Base-by-base conservation (phyloP, 2,113 vertebrate species). In the Albula goreensis region DNA sequence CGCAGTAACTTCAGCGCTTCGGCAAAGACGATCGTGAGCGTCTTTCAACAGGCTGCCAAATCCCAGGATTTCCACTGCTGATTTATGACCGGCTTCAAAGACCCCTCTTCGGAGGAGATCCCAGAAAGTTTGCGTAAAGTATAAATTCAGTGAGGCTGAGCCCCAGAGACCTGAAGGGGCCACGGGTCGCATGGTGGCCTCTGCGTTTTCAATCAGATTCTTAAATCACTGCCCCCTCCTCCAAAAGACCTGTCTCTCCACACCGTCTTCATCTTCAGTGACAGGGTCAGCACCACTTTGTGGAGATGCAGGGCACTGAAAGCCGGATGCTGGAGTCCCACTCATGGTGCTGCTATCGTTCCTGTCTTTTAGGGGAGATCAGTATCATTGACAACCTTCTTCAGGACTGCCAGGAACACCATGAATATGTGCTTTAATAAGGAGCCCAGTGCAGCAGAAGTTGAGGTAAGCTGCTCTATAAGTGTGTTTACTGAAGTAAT, bases 341-440 rank as follows among this genome's bases (percentile, higher is more conserved):
- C 56, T 66, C 19, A 50, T 31, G 41, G 3, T 77, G 41, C 22
- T 10, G 31, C 9, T 77, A 9, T 85, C 49, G 85, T 56, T 87
- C 22, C 89, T 91, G 78, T 86, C 89, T 95, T 94, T 74, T 96
- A 99, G 98, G 98, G 98, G 95, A 97, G 97, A 93, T 99, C 98
- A 31, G 98, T 99, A 94, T 99, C 98, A 90, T 94, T 99, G 95
- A 99, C 98, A 85, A 98, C 98, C 88, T 99, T 99, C 95, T 99
- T 99, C 94, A 97, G 98, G 95, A 99, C 98, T 92, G 98, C 98
- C 88, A 97, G 98, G 92, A 99, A 99, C 91, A 97, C 98, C 92
- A 98, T 99, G 97, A 98, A 97, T 91, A 99, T 99, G 98, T 99
- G 98, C 94, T 99, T 99, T 94, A 98, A 94, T 53, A 99, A 99